Evolutionary conservation across 2,888 invertebrate species (phyloP), one percentile per base, ranked within the genome.

Genomic region (Leucoma salicis): DNA sequence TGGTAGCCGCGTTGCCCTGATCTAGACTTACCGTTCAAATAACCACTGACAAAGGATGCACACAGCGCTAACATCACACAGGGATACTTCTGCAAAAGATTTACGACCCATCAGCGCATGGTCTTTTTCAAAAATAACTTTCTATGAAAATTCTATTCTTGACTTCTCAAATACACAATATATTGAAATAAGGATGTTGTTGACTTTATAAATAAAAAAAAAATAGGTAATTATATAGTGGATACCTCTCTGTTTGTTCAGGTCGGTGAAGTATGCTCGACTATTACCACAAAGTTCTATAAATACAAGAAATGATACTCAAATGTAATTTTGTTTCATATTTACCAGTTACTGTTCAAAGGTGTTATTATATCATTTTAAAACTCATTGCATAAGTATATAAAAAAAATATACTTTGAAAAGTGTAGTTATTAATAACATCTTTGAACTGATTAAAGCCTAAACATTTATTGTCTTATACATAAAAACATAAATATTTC

Each of bases 31-130:
- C 92, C 92, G 90, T 91, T 91, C 77, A 85, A 82, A 79, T 85
- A 90, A 90, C 90, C 91, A 86, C 81, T 90, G 88, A 86, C 84
- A 85, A 91, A 90, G 91, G 91, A 90, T 88, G 92, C 91, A 91
- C 90, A 91, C 92, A 91, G 91, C 91, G 90, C 91, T 90, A 91
- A 89, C 89, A 92, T 92, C 92, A 91, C 92, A 91, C 91, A 91
- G 90, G 91, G 91, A 91, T 90, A 91, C 89, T 94, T 94, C 94
- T 94, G 94, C 93, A 94, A 92, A 94, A 94, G 93, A 94, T 92
- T 86, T 89, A 93, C 89, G 93, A 92, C 93, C 92, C 92, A 91
- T 92, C 91, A 92, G 92, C 91, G 88, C 71, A 81, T 77, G 78
- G 82, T 76, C 79, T 77, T 74, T 77, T 78, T 73, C 57, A 54